Evolutionary conservation across 2,113 vertebrate species (phyloP), one percentile per base, ranked within the genome.

Genomic region (Tenebrosternarchus preto): DNA sequence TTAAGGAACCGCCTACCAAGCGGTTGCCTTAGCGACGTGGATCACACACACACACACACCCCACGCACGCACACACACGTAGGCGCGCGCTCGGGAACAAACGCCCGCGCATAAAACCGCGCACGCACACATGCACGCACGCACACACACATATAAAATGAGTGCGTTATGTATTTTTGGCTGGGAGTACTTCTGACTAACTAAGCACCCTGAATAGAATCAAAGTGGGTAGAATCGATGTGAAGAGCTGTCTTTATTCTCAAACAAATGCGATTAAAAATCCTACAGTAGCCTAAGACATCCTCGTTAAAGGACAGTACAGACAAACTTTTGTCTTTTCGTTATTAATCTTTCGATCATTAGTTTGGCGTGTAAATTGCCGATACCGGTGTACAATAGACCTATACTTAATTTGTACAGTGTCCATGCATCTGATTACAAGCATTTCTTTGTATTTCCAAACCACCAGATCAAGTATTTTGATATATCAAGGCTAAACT

Each of bases 1-100:
- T 76, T 22, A 77, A 76, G 80, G 82, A 76, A 66, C 82, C 84
- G 82, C 86, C 86, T 80, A 63, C 84, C 77, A 85, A 85, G 84
- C 80, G 76, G 80, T 87, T 80, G 80, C 82, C 84, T 76, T 82
- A 72, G 84, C 77, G 81, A 85, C 86, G 53, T 61, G 43, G 31
- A 20, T 73, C 53, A 46, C 68, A n/a, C 27, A 80, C n/a, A 60
- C 17, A 66, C 27, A 74, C 43, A 46, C 11, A 46, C 43, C 5
- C 43, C 43, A 46, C 43, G 22, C 64, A 19, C 11, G 3, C 74
- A 25, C 36, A 25, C 75, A 11, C 39, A 19, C 19, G 43, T 50
- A 50, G 43, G 43, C 43, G 43, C 43, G 43, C 43, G 43, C 12
- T 12, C 12, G 39, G 39, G 39, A 43, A 43, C 43, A 15, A 50